Conservation (phyloP, 2,888 invertebrate species). For the Helleia helle region DNA sequence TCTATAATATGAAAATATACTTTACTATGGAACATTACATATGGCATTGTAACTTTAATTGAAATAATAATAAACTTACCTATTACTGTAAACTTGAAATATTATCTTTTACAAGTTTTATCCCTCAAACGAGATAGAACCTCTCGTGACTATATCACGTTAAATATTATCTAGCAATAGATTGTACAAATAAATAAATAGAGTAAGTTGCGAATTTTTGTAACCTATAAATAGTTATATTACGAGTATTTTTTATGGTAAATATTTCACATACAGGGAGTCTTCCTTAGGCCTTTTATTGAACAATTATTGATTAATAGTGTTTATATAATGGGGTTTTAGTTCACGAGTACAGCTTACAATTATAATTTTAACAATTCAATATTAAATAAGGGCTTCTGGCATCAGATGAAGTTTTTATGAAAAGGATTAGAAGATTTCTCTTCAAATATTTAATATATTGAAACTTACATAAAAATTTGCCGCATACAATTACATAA, state of each 20-base stretch:
- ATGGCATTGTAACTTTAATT: constrained; percentile 7
- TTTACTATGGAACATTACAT: constrained; percentile 6
- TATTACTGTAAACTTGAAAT: background rate
- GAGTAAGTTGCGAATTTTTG: constrained; percentile 2
- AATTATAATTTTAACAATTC: background rate
- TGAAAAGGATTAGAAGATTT: background rate
- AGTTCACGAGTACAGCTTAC: background rate
- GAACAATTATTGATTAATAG: too few species aligned
- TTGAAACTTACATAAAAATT: background rate
- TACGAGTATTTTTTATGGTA: background rate
- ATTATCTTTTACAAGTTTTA: too few species aligned
- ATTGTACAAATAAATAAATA: constrained; percentile 7
- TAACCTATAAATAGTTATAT: background rate
- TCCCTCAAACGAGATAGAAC: background rate
- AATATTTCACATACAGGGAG: background rate
- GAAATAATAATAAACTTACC: constrained; percentile 2
- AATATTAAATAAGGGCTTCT: background rate
- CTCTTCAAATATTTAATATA: background rate
- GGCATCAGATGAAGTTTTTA: too few species aligned
- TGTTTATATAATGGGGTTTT: constrained; percentile 1
- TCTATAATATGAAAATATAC: constrained; percentile 8
- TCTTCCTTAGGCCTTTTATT: constrained; percentile 1
- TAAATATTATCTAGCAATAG: background rate
- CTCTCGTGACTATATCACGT: background rate
- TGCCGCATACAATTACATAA: background rate